Evolutionary conservation across 1,140 invertebrate genomes (phyloP).

Genomic region (Prorops nasuta): DNA sequence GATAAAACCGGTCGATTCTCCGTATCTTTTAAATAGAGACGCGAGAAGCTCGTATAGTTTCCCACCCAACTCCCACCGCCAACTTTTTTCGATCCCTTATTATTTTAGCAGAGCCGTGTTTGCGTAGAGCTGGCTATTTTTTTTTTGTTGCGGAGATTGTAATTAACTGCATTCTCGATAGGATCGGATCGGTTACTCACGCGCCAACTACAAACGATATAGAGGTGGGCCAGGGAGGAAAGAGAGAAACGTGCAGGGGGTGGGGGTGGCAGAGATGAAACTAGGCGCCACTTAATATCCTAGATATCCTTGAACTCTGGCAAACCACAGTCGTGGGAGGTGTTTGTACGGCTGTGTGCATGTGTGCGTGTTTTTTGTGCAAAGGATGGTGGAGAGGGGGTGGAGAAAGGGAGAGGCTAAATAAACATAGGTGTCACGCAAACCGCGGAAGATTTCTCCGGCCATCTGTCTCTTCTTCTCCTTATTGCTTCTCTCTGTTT

Average conservation of each 20-base stretch:
- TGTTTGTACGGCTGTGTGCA: too few species aligned
- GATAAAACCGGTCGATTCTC: too few species aligned
- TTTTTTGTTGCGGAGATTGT: slow-evolving; percentile 18
- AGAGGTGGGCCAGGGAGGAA: background rate
- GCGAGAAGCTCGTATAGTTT: too few species aligned
- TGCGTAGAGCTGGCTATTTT: too few species aligned
- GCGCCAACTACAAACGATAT: slow-evolving; percentile 5
- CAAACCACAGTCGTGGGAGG: slow-evolving; percentile 1
- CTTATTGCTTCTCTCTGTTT: slow-evolving; percentile 3
- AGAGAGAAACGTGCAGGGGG: slow-evolving; percentile 4
- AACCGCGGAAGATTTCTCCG: slow-evolving; percentile 4
- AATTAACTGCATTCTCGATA: slow-evolving; percentile 33
- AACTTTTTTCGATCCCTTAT: too few species aligned
- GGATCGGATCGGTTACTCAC: slow-evolving; percentile 14
- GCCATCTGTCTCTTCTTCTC: background rate
- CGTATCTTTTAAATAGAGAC: too few species aligned
- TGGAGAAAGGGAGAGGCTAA: background rate
- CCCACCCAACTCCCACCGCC: too few species aligned
- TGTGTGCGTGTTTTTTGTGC: too few species aligned
- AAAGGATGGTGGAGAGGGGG: background rate
- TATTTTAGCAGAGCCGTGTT: too few species aligned
- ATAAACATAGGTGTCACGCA: slow-evolving; percentile 7
- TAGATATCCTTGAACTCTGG: slow-evolving; percentile 25
- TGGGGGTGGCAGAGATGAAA: slow-evolving; percentile 5
- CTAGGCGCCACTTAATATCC: slow-evolving; percentile 33